Percentiles rank a stretch among this genome's conserved stretches.
These are phyloP conservation scores for Zaprionus lachaisei DNA, from an alignment of 1,140 invertebrate species.

Conservation along the genomic window DNA sequence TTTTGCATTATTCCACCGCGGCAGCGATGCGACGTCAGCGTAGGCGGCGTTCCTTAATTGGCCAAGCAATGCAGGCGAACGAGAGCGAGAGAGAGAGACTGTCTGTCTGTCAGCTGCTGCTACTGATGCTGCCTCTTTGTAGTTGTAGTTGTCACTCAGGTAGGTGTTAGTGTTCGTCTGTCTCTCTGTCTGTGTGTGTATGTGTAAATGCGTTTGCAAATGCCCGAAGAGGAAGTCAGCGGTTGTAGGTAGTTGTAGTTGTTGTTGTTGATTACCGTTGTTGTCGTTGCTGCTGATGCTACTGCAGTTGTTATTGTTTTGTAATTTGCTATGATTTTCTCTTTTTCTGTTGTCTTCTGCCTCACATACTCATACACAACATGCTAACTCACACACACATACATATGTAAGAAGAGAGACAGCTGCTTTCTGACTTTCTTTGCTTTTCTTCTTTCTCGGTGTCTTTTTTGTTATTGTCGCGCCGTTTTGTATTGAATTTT, in stretches of 20 bases:
- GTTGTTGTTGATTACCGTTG: constrained; percentile 9
- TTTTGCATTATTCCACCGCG: constrained; percentile 50
- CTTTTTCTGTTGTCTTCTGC: constrained; percentile 36
- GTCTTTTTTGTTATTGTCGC: constrained; percentile 61
- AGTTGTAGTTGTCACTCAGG: constrained; percentile 43
- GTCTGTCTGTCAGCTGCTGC: constrained; percentile 31
- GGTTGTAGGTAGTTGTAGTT: constrained; percentile 39
- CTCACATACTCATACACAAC: constrained; percentile 31
- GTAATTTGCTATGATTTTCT: constrained; percentile 46
- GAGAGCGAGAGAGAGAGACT: constrained; percentile 6
- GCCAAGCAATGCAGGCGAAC: constrained; percentile 12
- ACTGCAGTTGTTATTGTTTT: constrained; percentile 19
- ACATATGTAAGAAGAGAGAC: constrained; percentile 35
- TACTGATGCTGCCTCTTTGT: constrained; percentile 24
- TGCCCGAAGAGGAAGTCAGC: constrained; percentile 49
- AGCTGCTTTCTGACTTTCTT: constrained; percentile 58
- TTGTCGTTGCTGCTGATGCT: constrained; percentile 27
- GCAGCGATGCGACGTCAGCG: constrained; percentile 30
- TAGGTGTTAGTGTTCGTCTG: constrained; percentile 15
- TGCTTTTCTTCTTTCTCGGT: constrained; percentile 30
- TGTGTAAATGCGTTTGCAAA: constrained; percentile 43
- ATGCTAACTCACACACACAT: constrained; percentile 15
- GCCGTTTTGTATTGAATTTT: constrained; percentile 79
- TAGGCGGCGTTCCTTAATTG: constrained; percentile 49
- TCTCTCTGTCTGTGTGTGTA: not conserved